Percentiles rank a stretch among this genome's conserved stretches.
These are phyloP conservation scores for Oreochromis tanganicae DNA, from an alignment of 2,113 vertebrate species.

Conservation along the genomic window DNA sequence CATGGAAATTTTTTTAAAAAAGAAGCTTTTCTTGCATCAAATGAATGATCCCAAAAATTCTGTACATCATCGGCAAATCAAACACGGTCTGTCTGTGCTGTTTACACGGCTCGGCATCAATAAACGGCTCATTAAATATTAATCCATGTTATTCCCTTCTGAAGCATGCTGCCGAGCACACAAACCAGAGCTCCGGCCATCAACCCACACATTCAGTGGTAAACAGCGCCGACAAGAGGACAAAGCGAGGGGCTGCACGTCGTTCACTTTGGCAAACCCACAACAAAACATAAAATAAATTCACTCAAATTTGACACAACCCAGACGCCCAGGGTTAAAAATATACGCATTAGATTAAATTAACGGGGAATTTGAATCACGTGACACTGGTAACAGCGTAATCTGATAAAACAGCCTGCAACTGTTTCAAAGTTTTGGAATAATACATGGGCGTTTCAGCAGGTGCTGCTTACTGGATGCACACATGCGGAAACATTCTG, in stretches of 20 bases:
- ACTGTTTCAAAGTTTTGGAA: neutral
- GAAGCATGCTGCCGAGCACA: neutral
- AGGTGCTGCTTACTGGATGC: neutral
- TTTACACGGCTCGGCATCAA: neutral
- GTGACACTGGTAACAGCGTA: neutral
- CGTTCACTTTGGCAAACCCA: neutral
- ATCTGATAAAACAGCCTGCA: neutral
- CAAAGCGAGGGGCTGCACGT: neutral
- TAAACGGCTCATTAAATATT: neutral
- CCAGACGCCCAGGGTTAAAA: neutral
- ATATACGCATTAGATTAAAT: neutral
- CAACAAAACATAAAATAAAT: neutral
- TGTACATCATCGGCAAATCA: neutral
- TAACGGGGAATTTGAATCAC: neutral
- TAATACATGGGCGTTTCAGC: neutral
- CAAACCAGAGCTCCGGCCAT: neutral
- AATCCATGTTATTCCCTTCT: neutral
- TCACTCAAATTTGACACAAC: neutral
- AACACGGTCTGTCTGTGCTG: neutral
- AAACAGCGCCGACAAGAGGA: conserved; percentile 65
- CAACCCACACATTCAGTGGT: conserved; percentile 38
- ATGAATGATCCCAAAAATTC: neutral
- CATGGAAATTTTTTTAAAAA: neutral
- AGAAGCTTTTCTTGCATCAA: neutral
- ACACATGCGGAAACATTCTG: neutral